Conservation (phyloP, 2,888 invertebrate species). For the Amphipoea lucens region DNA sequence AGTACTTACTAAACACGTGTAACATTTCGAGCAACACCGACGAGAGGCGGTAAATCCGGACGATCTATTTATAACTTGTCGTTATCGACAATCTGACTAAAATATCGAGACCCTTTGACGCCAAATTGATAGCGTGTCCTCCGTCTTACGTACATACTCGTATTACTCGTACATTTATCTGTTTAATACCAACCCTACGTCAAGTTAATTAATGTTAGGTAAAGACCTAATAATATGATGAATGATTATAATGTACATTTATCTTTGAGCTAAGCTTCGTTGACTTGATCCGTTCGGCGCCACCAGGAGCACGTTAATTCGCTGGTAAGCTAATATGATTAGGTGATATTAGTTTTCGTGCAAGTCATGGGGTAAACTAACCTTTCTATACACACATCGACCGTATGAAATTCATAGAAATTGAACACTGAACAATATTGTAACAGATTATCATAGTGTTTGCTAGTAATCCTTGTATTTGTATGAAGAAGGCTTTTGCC, state of each 20-base stretch:
- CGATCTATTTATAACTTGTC: background rate
- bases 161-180: background rate
- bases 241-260: constrained; percentile 33
- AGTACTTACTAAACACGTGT: background rate
- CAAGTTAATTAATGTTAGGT: constrained; percentile 12
- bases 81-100: background rate
- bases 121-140: background rate
- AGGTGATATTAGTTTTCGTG: constrained; percentile 10
- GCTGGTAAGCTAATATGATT: constrained; percentile 29
- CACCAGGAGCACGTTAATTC: constrained; percentile 35
- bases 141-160: background rate
- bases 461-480: background rate
- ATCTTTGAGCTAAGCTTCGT: constrained; percentile 32
- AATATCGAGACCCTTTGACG: background rate
- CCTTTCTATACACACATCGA: background rate
- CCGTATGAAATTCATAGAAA: background rate
- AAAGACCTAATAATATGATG: constrained; percentile 26
- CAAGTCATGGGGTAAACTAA: constrained; percentile 1
- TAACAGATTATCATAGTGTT: background rate
- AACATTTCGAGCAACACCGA: background rate
- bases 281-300: constrained; percentile 11
- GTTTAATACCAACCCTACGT: constrained; percentile 1
- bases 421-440: background rate
- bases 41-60: background rate
- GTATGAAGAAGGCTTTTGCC: no score